Base-by-base conservation (phyloP, 2,888 invertebrate species). In the Clunio marinus region DNA sequence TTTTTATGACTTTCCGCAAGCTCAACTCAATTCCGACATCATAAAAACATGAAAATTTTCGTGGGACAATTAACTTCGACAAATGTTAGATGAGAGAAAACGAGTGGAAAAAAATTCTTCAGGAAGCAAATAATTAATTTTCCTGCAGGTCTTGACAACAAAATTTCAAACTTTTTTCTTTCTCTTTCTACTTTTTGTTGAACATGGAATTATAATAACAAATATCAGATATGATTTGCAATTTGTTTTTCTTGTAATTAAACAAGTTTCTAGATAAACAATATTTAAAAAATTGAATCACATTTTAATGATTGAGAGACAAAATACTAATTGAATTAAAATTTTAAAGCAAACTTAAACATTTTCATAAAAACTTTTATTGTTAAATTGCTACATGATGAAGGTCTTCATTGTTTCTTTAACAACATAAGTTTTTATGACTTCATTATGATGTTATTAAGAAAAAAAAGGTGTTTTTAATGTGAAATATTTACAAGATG, bases 61-160 rank as follows among this genome's bases (percentile, higher is more conserved):
- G 10, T 41, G 5, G 41, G 41, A 5, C 10, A 41, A 41, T 41
- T 41, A 41, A n/a, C n/a, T n/a, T n/a, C 15, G 41, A 41, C 41
- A 41, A 41, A 10, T 41, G 10, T 15, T 15, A 41, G 10, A 15
- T 15, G 41, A 32, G 41, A 5, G 41, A 22, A 32, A 7, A 32
- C 10, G 32, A 4, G 22, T 8, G 22, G 22, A 51, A 45, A 45
- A 45, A 63, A 35, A 45, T 63, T 37, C 62, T 32, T 62, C 25
- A 62, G 62, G 62, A 62, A 45, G 37, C 46, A 41, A 27, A 46
- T 63, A 63, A 63, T 63, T 63, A 63, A 63, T 63, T 63, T 63
- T 46, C 35, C 22, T 62, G 15, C 22, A 41, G 28, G 37, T 41
- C 32, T 62, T n/a, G 10, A 8, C 22, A n/a, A n/a, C n/a, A n/a